Evolutionary conservation across 2,113 vertebrate species (phyloP).

Genomic region (Malurus melanocephalus): DNA sequence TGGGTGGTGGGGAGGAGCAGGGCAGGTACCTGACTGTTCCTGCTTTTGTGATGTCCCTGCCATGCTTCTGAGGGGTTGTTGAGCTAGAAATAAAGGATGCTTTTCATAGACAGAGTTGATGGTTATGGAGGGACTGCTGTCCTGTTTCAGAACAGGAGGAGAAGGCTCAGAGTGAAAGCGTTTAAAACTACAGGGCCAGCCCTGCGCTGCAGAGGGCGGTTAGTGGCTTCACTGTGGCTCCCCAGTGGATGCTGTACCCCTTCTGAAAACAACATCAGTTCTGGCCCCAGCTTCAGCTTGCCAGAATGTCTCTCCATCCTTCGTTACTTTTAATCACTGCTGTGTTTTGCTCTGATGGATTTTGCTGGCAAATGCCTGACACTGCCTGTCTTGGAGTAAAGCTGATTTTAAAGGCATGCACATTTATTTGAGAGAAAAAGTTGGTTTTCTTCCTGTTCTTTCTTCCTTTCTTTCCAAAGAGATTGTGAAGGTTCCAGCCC

Average conservation of each 20-base stretch:
- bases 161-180: not conserved
- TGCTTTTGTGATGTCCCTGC: not conserved
- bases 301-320: not conserved
- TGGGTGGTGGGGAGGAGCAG: not conserved
- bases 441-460: not conserved
- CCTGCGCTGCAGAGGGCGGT: not conserved
- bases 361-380: not conserved
- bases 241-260: accelerated
- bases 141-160: not conserved
- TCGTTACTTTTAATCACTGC: not conserved
- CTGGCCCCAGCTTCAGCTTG: not conserved
- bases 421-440: not conserved
- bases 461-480: not conserved
- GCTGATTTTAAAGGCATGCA: not conserved
- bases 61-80: not conserved
- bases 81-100: not conserved
- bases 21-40: not conserved
- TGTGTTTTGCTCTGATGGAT: not conserved
- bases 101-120: not conserved
- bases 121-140: not conserved
- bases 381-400: not conserved
- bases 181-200: not conserved
- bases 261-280: not conserved
- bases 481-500: not conserved
- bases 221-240: not conserved